A percentile compares a stretch with the other conserved stretches of the same genome.
These are phyloP conservation scores for Epinotia bilunana DNA, from an alignment of 2,888 invertebrate species.

Conservation along the genomic window DNA sequence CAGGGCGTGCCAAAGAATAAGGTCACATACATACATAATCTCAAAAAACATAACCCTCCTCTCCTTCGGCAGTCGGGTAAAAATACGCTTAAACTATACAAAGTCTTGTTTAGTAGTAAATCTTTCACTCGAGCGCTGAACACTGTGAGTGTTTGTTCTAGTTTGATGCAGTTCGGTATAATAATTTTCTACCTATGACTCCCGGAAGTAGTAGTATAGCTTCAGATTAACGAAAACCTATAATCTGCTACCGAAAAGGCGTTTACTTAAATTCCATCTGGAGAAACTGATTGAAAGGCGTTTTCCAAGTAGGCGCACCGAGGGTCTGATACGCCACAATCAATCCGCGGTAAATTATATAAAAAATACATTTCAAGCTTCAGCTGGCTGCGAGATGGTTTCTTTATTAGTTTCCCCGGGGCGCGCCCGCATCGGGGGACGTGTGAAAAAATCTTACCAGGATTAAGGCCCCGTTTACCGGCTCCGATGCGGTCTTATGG, in stretches of 20 bases:
- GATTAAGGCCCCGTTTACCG: conserved; percentile 80
- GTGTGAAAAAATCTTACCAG: conserved; percentile 80
- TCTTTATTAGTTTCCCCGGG: conserved; percentile 81
- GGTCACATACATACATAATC: too few relatives aligned
- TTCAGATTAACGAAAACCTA: neutral
- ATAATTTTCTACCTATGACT: too few relatives aligned
- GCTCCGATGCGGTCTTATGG: conserved; percentile 75
- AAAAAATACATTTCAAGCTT: conserved; percentile 85
- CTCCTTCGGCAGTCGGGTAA: too few relatives aligned
- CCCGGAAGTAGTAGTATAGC: too few relatives aligned
- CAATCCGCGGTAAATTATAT: conserved; percentile 84
- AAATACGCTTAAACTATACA: too few relatives aligned
- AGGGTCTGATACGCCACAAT: conserved; percentile 72
- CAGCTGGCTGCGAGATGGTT: conserved; percentile 83
- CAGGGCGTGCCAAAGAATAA: too few relatives aligned
- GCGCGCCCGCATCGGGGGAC: conserved; percentile 65
- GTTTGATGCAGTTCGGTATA: too few relatives aligned
- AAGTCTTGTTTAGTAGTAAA: too few relatives aligned
- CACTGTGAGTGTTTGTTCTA: too few relatives aligned
- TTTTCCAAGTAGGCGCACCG: conserved; percentile 33
- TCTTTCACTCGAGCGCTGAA: too few relatives aligned
- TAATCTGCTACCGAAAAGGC: neutral
- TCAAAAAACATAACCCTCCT: too few relatives aligned
- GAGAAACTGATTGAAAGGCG: conserved; percentile 24
- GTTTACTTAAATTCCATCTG: conserved; percentile 11